Base-by-base conservation (phyloP, 1,140 invertebrate genomes). In the Bilobella aurantiaca region DNA sequence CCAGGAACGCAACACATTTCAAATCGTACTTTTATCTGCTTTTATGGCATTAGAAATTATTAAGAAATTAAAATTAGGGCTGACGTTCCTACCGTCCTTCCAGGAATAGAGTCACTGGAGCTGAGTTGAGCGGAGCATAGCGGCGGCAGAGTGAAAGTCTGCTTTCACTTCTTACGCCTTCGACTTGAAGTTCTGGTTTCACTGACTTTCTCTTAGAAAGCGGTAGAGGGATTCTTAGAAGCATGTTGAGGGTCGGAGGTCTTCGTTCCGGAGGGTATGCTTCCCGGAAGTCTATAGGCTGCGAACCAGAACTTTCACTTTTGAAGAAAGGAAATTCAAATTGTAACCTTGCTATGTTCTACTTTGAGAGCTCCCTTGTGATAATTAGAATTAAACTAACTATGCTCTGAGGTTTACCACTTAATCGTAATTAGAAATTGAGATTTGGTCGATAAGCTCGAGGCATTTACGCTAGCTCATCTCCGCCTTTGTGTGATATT, bases 141-240 rank as follows among this genome's bases (percentile, higher is more conserved):
- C 63, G 63, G 63, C 21, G 37, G 53, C 28, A 49, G 3, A 21
- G 30, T 42, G 63, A 64, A 56, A 37, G 37, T 34, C 63, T 30
- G 56, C 30, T 56, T 57, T 53, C 21, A 3, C 32, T 37, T 47
- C 2, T 2, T 29, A 14, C 28, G 28, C 27, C 5, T 12, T 30
- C 37, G 18, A 58, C 30, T 30, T 58, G 34, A 58, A 64, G 57
- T 1, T 64, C 57, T 27, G 32, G 28, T 31, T 64, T 56, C 28
- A 32, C 57, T 32, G 49, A 64, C n/a, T n/a, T n/a, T n/a, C n/a
- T n/a, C n/a, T 18, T 31, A 27, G 25, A 27, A 58, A 32, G 58
- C 63, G 63, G 32, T 58, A 64, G 63, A 64, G 53, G 63, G 63
- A 57, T 64, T 64, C 53, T 64, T 64, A 58, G 21, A 56, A 29